Evolutionary conservation across 2,797 vertebrate genomes (phyloP).

Genomic region (Austrolebias charrua): DNA sequence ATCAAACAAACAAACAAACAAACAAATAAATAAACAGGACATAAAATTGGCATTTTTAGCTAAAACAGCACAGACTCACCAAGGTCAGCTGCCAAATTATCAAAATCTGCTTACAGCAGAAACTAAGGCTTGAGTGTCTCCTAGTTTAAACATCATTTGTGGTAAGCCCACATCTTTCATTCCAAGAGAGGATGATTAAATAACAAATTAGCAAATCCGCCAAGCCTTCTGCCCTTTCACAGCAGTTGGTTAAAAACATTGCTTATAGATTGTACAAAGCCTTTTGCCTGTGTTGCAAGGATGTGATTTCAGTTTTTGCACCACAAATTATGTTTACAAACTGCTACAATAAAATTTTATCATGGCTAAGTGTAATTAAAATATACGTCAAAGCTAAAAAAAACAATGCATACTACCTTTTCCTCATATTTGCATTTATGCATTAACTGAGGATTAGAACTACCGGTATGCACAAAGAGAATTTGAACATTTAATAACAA

Average conservation of each 20-base stretch:
- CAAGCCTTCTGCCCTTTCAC: conserved; percentile 17
- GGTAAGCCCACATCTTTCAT: conserved; percentile 34
- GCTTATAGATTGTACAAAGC: conserved; percentile 11
- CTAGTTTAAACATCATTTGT: conserved; percentile 22
- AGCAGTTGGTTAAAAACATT: conserved; percentile 9
- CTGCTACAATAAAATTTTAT: background rate
- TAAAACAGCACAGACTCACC: background rate
- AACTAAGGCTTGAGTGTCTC: conserved; percentile 10
- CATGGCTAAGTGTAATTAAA: too few relatives aligned
- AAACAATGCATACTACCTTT: conserved; percentile 1
- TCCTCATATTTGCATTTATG: background rate
- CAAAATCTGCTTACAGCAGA: conserved; percentile 22
- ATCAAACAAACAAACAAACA: background rate
- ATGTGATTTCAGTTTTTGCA: background rate
- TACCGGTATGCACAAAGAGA: background rate
- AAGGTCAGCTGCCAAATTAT: conserved; percentile 4
- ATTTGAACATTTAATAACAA: conserved; percentile 3
- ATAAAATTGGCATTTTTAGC: conserved; percentile 7
- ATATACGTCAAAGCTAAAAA: too few relatives aligned
- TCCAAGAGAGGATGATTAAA: conserved; percentile 43
- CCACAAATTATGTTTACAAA: background rate
- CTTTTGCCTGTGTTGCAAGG: background rate
- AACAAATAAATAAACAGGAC: background rate
- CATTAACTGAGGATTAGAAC: background rate
- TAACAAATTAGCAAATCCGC: conserved; percentile 44